These are phyloP conservation scores for Mimas tiliae DNA, from an alignment of 2,888 invertebrate genomes.

Conservation along the genomic window DNA sequence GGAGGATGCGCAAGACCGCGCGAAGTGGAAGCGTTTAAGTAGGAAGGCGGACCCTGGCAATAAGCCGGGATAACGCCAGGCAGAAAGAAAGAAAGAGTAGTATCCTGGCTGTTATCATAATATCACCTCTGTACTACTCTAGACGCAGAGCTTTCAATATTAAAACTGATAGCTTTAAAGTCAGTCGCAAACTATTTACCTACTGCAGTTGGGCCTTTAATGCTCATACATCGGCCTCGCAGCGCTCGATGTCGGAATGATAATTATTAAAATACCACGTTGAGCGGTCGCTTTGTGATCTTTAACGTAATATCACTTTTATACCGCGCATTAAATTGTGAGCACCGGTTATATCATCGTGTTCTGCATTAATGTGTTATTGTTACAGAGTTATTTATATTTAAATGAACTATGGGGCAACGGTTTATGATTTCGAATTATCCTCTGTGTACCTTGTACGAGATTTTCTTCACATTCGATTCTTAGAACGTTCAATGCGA, in stretches of 20 bases:
- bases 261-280: slow-evolving; percentile 59
- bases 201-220: not conserved
- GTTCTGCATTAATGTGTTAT: slow-evolving; percentile 5
- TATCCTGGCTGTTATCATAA: too few relatives aligned
- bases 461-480: too few relatives aligned
- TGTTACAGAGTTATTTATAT: slow-evolving; percentile 1
- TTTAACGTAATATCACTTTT: slow-evolving; percentile 38
- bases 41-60: too few relatives aligned
- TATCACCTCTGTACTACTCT: too few relatives aligned
- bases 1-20: too few relatives aligned
- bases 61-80: too few relatives aligned
- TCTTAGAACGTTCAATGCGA: too few relatives aligned
- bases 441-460: too few relatives aligned
- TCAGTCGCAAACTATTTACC: not conserved
- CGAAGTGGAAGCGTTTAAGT: too few relatives aligned
- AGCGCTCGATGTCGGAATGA: slow-evolving; percentile 46
- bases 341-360: slow-evolving; percentile 5
- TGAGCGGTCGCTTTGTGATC: slow-evolving; percentile 50
- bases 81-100: too few relatives aligned
- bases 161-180: not conserved
- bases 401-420: not conserved
- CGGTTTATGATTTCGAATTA: too few relatives aligned
- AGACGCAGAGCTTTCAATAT: too few relatives aligned
- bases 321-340: slow-evolving; percentile 10
- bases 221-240: slow-evolving; percentile 33